These are phyloP conservation scores for Geococcyx californianus DNA, from an alignment of 2,113 vertebrate genomes.

Conservation along the genomic window DNA sequence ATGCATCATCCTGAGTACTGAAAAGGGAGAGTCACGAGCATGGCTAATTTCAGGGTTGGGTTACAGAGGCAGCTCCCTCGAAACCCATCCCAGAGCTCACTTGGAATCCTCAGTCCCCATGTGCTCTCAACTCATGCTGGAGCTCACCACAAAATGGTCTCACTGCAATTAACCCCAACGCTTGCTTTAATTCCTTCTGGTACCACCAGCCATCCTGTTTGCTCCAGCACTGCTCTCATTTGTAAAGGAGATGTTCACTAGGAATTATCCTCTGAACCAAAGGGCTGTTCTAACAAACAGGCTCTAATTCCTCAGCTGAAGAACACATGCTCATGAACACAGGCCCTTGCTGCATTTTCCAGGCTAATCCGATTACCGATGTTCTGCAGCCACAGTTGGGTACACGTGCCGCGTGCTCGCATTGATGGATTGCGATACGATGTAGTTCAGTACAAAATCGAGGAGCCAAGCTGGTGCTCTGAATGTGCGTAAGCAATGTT, in stretches of 20 bases:
- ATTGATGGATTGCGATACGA: fast-evolving
- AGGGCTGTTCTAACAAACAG: neutral
- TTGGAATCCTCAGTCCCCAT: neutral
- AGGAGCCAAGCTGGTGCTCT: neutral
- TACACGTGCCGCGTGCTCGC: fast-evolving
- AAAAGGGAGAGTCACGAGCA: fast-evolving
- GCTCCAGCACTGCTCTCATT: neutral
- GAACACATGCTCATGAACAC: neutral
- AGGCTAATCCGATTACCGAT: neutral
- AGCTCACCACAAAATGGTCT: neutral
- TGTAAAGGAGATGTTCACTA: neutral
- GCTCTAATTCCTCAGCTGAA: neutral
- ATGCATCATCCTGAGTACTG: fast-evolving
- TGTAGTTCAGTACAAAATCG: fast-evolving
- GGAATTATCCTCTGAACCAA: neutral
- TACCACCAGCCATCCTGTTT: neutral
- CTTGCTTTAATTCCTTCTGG: neutral
- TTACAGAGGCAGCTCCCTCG: neutral
- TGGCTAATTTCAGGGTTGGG: neutral
- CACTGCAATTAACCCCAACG: neutral
- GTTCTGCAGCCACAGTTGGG: neutral
- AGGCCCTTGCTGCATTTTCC: neutral
- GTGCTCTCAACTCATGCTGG: fast-evolving
- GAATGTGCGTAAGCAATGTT: fast-evolving
- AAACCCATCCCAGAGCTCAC: neutral